Percentiles rank a stretch among this genome's conserved stretches.
phyloP scores from a whole-genome alignment of 2,113 vertebrate species.

The Agelaius tricolor region DNA sequence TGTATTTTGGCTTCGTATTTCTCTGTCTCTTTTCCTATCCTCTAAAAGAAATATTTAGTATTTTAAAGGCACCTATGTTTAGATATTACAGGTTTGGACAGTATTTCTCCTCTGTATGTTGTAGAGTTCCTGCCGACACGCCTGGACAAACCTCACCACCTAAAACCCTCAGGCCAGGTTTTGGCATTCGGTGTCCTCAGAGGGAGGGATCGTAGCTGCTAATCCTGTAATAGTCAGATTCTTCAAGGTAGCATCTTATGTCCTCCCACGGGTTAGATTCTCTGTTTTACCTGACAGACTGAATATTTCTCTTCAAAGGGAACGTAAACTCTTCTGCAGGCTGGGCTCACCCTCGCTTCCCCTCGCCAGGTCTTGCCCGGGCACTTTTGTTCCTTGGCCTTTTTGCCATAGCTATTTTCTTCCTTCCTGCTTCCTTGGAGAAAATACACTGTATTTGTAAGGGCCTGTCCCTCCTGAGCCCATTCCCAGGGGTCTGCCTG shows the following conservation, averaged over 20 bases:
- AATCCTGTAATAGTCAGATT: constrained; percentile 64
- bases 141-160: constrained; percentile 44
- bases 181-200: constrained; percentile 8
- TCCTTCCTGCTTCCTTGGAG: neutral
- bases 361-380: neutral
- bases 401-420: neutral
- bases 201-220: constrained; percentile 43
- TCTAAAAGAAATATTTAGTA: neutral
- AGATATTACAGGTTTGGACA: constrained; percentile 50
- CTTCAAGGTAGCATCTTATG: constrained; percentile 53
- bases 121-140: neutral
- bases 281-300: neutral
- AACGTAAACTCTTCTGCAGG: neutral
- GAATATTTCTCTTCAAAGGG: constrained; percentile 41
- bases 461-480: neutral
- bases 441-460: neutral
- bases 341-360: neutral
- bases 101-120: constrained; percentile 1
- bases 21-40: neutral
- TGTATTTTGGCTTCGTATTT: neutral
- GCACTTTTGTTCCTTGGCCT: neutral
- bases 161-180: constrained; percentile 27
- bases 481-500: neutral
- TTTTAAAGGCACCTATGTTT: neutral
- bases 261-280: constrained; percentile 32